These are phyloP conservation scores for Pygoscelis adeliae DNA, from an alignment of 2,113 vertebrate genomes.

Conservation along the genomic window DNA sequence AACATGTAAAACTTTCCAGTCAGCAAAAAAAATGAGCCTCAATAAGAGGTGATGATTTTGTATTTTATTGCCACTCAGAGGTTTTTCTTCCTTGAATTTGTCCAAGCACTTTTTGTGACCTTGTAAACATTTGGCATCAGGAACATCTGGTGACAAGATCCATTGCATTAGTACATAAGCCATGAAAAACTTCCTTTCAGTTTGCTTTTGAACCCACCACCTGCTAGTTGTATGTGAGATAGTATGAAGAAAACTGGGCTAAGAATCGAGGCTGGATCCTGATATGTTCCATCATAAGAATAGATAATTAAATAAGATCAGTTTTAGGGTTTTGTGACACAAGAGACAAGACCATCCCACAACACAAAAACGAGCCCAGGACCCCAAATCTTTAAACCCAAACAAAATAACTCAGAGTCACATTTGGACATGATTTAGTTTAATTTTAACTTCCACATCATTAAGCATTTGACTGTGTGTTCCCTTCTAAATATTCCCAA, in stretches of 20 bases:
- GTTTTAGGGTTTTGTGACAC: background rate
- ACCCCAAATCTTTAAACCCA: background rate
- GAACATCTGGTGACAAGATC: background rate
- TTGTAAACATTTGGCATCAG: rapidly evolving
- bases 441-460: background rate
- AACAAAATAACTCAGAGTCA: background rate
- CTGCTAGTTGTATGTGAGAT: background rate
- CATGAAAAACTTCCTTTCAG: rapidly evolving
- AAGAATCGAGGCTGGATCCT: background rate
- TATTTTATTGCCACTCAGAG: background rate
- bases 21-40: background rate
- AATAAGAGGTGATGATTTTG: background rate
- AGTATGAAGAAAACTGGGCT: background rate
- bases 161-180: rapidly evolving
- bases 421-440: background rate
- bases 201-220: background rate
- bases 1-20: background rate
- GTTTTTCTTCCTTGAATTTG: background rate
- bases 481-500: background rate
- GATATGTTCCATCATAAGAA: background rate
- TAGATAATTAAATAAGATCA: background rate
- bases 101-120: background rate
- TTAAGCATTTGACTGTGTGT: background rate
- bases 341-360: background rate
- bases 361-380: background rate